Conservation (phyloP, 2,113 vertebrate species). For the Butorides virescens region DNA sequence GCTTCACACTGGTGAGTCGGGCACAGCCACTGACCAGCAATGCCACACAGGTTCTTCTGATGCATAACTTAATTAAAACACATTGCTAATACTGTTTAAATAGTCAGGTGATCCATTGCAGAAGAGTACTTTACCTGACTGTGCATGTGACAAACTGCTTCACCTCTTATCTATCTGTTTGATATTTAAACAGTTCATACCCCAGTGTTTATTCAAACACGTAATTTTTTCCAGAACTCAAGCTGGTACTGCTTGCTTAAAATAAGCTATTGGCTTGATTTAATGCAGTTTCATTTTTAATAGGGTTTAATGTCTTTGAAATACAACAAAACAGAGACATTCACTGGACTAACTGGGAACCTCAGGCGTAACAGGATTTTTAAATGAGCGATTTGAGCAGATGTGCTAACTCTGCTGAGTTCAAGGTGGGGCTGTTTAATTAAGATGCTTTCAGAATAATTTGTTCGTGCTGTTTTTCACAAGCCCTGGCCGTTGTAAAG, state of each 20-base stretch:
- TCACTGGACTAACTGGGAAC: accelerated
- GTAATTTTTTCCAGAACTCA: background rate
- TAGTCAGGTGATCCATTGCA: background rate
- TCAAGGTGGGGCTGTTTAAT: background rate
- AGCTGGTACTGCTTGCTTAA: background rate
- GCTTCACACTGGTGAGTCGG: accelerated
- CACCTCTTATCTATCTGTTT: background rate
- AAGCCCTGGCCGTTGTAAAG: background rate
- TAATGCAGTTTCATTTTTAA: background rate
- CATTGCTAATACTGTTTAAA: background rate
- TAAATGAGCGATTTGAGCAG: background rate
- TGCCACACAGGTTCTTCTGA: background rate
- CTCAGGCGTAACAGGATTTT: background rate
- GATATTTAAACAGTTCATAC: background rate
- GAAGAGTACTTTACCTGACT: background rate
- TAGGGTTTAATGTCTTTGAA: background rate
- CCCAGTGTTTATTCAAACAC: background rate
- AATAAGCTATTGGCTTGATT: background rate
- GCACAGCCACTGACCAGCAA: background rate
- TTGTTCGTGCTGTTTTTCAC: background rate
- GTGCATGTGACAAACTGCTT: background rate
- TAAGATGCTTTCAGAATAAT: background rate
- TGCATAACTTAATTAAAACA: background rate
- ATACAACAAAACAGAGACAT: background rate
- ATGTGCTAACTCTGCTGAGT: accelerated